These are phyloP conservation scores for Eptesicus fuscus DNA, from an alignment of 2,113 vertebrate species.

Conservation along the genomic window DNA sequence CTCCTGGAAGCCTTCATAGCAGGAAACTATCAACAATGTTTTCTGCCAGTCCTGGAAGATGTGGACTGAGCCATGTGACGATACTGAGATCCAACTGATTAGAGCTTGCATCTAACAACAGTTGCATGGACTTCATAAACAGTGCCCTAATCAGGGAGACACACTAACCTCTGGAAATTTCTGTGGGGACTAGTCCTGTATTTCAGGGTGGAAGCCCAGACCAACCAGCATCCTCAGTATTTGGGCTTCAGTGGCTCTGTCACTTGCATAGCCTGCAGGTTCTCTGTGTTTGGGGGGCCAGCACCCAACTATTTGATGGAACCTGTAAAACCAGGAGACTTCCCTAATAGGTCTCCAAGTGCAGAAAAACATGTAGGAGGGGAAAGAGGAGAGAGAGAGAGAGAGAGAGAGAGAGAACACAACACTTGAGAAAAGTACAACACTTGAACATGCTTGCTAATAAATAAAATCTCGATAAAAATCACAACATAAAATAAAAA, in stretches of 20 bases:
- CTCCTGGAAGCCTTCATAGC: accelerated
- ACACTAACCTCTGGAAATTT: background rate
- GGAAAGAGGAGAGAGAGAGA: no score
- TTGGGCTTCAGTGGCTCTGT: background rate
- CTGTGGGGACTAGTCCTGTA: background rate
- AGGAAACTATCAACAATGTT: accelerated
- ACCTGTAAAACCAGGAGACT: background rate
- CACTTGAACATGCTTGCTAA: background rate
- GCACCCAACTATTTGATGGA: background rate
- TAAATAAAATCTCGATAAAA: background rate
- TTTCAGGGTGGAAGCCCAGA: no score
- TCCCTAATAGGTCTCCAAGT: background rate
- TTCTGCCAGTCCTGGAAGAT: background rate
- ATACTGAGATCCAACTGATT: background rate
- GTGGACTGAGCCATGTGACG: accelerated
- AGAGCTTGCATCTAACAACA: no score
- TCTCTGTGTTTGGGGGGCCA: no score
- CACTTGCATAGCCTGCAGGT: accelerated
- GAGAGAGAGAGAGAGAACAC: no score
- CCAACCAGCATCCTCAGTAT: accelerated
- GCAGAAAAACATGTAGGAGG: background rate
- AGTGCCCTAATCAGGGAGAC: no score
- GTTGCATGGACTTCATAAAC: background rate
- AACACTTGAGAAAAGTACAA: background rate
- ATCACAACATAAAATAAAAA: background rate